Evolutionary conservation across 2,888 invertebrate species (phyloP), one percentile per base, ranked within the genome.

Genomic region (Autographa gamma): DNA sequence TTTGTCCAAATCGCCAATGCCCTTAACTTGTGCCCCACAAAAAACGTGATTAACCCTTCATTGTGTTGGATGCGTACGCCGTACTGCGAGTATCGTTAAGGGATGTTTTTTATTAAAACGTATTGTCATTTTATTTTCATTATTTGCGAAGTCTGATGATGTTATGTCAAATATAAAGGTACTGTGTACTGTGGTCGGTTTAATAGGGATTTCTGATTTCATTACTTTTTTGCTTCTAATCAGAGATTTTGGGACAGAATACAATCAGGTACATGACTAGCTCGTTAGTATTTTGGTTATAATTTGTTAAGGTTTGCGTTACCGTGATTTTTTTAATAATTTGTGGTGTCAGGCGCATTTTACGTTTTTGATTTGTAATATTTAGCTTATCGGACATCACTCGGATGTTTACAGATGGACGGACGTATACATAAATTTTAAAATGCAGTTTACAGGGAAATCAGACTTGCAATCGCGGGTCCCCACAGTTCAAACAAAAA

Each of bases 111-210:
- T 89, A 86, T 88, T 83, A 82, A 85, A 84, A 80, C 83, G 84
- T 85, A 89, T 89, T 88, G 88, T 89, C 82, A 85, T 89, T 84
- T 86, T 82, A 84, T 86, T 85, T 83, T 81, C 80, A 80, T 79
- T 84, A 80, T 81, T 74, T 54, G 62, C 66, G 73, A 52, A 66
- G 70, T 14, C 32, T 67, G 63, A 77, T 72, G 73, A 84, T 64
- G 32, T 60, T 58, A 59, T 56, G 71, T 64, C 73, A 71, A 66
- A 79, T 75, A 52, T 25, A 58, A 64, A 38, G 58, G 41, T 41
- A 60, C 14, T 63, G 58, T 14, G n/a, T 38, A 43, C 8, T 56
- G 56, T n/a, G 54, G 34, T 76, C 68, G 74, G 31, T 59, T 68
- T 60, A 14, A 59, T 65, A 56, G 19, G 19, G 67, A 62, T 63